phyloP scores from a whole-genome alignment of 1,140 invertebrate genomes.

The Asobara japonica region DNA sequence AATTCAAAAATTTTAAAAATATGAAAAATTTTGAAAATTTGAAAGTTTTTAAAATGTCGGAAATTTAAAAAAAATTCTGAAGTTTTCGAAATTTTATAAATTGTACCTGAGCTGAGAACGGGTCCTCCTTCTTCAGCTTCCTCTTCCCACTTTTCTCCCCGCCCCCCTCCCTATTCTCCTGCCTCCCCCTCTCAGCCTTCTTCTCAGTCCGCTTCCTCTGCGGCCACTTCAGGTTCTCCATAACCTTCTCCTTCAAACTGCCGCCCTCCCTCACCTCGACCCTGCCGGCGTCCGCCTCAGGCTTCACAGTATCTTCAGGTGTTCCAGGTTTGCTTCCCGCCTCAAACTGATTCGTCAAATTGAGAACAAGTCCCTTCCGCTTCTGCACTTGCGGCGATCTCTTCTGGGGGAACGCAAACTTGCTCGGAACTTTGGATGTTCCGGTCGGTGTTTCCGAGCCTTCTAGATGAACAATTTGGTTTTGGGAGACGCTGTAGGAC shows the following conservation, averaged over 20 bases:
- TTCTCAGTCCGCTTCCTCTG: too few species aligned
- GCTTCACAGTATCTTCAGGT: slow-evolving; percentile 36
- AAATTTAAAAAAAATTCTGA: too few species aligned
- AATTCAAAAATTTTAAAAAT: too few species aligned
- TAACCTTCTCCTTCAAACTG: not conserved
- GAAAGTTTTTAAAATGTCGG: too few species aligned
- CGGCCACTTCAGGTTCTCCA: too few species aligned
- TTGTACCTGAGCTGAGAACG: slow-evolving; percentile 78
- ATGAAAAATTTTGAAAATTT: too few species aligned
- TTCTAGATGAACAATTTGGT: slow-evolving; percentile 83
- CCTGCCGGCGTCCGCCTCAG: not conserved
- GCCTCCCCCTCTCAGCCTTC: too few species aligned
- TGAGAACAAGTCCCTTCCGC: slow-evolving; percentile 72
- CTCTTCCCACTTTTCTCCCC: slow-evolving; percentile 29
- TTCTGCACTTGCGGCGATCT: slow-evolving; percentile 70
- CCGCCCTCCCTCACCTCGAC: not conserved
- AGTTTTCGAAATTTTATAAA: too few species aligned
- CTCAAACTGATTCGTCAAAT: slow-evolving; percentile 72
- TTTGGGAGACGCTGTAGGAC: slow-evolving; percentile 88
- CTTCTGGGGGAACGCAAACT: slow-evolving; percentile 72
- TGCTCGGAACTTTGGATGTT: slow-evolving; percentile 68
- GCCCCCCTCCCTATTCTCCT: slow-evolving; percentile 40
- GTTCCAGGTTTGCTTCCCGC: slow-evolving; percentile 64
- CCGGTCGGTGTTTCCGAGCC: slow-evolving; percentile 50
- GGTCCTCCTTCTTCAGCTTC: slow-evolving; percentile 67